Evolutionary conservation across 1,140 invertebrate species (phyloP).

Genomic region (Lepidurus couesii): DNA sequence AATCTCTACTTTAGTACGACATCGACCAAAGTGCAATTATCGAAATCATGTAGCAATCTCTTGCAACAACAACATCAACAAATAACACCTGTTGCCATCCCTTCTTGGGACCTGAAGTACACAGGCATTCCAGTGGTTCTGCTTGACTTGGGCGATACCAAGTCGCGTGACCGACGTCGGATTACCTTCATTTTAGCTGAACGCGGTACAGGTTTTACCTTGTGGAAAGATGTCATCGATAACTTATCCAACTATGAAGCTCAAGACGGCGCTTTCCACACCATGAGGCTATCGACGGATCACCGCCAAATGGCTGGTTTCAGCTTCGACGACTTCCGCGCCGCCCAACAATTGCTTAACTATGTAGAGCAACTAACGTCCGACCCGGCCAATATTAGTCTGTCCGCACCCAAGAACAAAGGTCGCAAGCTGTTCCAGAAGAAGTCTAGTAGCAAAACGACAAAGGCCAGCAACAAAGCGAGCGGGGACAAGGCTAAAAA

Average conservation of each 20-base stretch:
- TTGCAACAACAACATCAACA: neutral
- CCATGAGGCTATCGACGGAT: conserved; percentile 70
- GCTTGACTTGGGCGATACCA: conserved; percentile 66
- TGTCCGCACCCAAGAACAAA: conserved; percentile 60
- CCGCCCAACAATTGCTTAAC: conserved; percentile 63
- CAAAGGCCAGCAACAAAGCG: conserved; percentile 34
- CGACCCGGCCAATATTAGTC: conserved; percentile 71
- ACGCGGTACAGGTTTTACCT: conserved; percentile 71
- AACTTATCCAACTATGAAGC: conserved; percentile 53
- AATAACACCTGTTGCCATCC: neutral
- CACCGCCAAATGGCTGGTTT: conserved; percentile 59
- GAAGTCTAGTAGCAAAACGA: conserved; percentile 16
- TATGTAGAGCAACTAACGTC: conserved; percentile 64
- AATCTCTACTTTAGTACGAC: conserved; percentile 65
- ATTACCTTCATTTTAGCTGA: conserved; percentile 74
- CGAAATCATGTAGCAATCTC: neutral
- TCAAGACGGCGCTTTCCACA: conserved; percentile 66
- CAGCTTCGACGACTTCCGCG: conserved; percentile 68
- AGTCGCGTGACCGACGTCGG: conserved; percentile 61
- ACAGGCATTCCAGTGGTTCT: conserved; percentile 76
- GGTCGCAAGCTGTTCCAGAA: conserved; percentile 44
- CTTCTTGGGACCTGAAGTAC: conserved; percentile 65
- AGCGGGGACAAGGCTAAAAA: conserved; percentile 38
- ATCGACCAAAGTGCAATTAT: conserved; percentile 41
- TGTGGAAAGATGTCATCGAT: conserved; percentile 80